Conservation (phyloP, 37 sponge, comb jelly and placozoan species). For the Halisarca cf. caerulea region DNA sequence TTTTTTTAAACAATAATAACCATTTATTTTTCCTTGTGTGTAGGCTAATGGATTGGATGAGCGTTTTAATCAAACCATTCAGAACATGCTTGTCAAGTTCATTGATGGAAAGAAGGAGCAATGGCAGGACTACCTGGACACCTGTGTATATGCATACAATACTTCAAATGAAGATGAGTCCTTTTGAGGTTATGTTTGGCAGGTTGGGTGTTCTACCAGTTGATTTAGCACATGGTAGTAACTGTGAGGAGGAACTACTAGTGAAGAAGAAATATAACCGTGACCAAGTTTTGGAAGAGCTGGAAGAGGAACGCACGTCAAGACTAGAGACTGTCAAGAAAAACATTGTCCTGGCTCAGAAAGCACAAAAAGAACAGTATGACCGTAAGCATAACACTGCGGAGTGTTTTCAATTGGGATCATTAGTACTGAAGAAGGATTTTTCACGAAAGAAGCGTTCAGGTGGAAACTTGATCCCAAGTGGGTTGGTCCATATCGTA, state of each 20-base stretch:
- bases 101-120: constrained; percentile 32
- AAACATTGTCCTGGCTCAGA: constrained; percentile 62
- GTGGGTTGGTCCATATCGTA: too few species aligned
- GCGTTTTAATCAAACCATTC: constrained; percentile 63
- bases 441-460: constrained; percentile 58
- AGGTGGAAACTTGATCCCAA: constrained; percentile 64
- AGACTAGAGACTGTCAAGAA: constrained; percentile 51
- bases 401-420: too few species aligned
- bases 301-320: background rate
- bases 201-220: constrained; percentile 57
- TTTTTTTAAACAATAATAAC: too few species aligned
- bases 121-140: constrained; percentile 51
- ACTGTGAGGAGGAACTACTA: constrained; percentile 15
- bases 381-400: too few species aligned
- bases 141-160: constrained; percentile 73
- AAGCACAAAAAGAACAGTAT: constrained; percentile 63
- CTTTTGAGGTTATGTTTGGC: constrained; percentile 72
- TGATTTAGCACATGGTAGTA: constrained; percentile 32
- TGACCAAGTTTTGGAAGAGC: background rate
- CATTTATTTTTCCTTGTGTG: too few species aligned
- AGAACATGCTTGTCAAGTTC: constrained; percentile 65
- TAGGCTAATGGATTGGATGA: constrained; percentile 68
- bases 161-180: constrained; percentile 56
- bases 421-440: constrained; percentile 53
- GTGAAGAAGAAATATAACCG: background rate